Evolutionary conservation across 2,113 vertebrate species (phyloP), one percentile per base, ranked within the genome.

Genomic region (Labeo catla): DNA sequence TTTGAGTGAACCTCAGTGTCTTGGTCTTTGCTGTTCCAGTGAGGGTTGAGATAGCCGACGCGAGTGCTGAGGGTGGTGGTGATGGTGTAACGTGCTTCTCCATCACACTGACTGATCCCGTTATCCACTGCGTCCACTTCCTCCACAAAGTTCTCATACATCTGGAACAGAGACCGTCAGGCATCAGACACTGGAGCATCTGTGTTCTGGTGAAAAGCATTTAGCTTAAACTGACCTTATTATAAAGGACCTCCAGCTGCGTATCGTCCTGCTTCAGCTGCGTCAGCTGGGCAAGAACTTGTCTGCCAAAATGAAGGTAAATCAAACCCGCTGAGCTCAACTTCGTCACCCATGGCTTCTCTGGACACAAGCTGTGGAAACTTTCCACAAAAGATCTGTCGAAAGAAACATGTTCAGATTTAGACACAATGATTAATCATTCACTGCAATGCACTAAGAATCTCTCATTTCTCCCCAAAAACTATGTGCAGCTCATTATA

Each of bases 121-220:
- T 99, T 99, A 93, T 99, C 98, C 1, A 98, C 88, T 0, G 96
- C 98, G 0, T 99, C 98, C 6, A 99, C 94, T 88, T 98, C 98
- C 90, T 99, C 96, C 91, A 99, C 94, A 0, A 99, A 99, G 92
- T 96, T 97, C 92, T 98, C 98, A 0, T 99, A 99, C 50, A 99
- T 92, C 98, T 98, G 91, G 54, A 84, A 59, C 23, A 81, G 4
- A 83, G 36, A 11, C 8, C 21, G 11, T 74, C 43, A 57, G 4
- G 28, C 3, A 59, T 65, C 21, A n/a, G n/a, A 63, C 19, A 23
- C 54, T 1, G 34, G 76, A 11, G 7, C 19, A 76, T 19, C 76
- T 11, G 66, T 10, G 8, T 9, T 43, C 68, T 10, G 68, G 0
- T 43, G 8, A 16, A 57, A 15, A 54, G 43, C 5, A 36, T 4